These are phyloP conservation scores for Morpho achilles DNA, from an alignment of 2,888 invertebrate genomes.

Conservation along the genomic window DNA sequence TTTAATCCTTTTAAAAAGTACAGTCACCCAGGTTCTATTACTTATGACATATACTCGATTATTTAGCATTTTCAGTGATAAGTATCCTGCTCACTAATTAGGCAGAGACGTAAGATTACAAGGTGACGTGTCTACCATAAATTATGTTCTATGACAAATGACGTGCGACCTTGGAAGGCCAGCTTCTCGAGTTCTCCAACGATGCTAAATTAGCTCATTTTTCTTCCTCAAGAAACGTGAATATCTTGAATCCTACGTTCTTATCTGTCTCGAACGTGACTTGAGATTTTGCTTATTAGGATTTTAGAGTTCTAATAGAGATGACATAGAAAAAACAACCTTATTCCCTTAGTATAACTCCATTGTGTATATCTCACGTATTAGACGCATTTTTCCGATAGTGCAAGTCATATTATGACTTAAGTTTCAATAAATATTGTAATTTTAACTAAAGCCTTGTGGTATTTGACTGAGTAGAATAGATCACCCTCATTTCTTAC, in stretches of 20 bases:
- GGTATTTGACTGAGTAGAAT: no score
- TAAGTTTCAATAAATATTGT: no score
- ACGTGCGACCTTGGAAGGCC: slow-evolving; percentile 54
- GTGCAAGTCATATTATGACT: not conserved
- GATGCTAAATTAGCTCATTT: slow-evolving; percentile 43
- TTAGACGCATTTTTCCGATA: not conserved
- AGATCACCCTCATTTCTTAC: no score
- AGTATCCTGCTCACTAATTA: no score
- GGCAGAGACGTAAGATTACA: not conserved
- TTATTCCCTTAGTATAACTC: not conserved
- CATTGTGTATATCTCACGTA: not conserved
- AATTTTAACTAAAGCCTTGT: no score
- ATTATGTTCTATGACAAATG: slow-evolving; percentile 41
- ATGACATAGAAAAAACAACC: not conserved
- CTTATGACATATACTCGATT: no score
- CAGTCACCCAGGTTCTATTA: no score
- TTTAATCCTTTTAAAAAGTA: no score
- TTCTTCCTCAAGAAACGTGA: slow-evolving; percentile 35
- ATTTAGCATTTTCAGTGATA: no score
- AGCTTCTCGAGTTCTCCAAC: slow-evolving; percentile 63
- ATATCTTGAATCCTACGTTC: slow-evolving; percentile 14
- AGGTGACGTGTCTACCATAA: not conserved
- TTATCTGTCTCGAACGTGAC: slow-evolving; percentile 24
- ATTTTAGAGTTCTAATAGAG: slow-evolving; percentile 1
- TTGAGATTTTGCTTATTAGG: slow-evolving; percentile 15